Base-by-base conservation (phyloP, 2,888 invertebrate genomes). In the Gryllus longicercus region DNA sequence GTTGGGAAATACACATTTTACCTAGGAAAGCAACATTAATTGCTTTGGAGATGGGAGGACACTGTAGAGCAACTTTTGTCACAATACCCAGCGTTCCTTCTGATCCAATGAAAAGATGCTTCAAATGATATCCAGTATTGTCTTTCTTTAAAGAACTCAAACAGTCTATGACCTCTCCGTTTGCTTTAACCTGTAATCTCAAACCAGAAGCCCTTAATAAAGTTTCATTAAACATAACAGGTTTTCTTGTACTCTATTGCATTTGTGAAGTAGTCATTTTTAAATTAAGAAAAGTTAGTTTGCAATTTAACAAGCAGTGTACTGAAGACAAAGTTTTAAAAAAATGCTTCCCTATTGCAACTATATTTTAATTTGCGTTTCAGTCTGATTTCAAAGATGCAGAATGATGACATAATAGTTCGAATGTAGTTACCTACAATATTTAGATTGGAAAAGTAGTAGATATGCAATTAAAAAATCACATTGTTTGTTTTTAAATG, bases 51-150 rank as follows among this genome's bases (percentile, higher is more conserved):
- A 92, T 89, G 0, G 94, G 91, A 1, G 98, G 96, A 87, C 98
- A 98, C 80, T 96, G 92, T 82, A 99, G 92, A 3, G 96, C 93
- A 10, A 97, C 93, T 88, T 95, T 95, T 0, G 99, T 99, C 11
- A 99, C 93, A 10, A 99, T 87, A 18, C 99, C 99, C 79, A 99
- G 88, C 0, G 98, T 97, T 77, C 99, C 99, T 88, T 99, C 99
- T 0, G 98, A 96, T 18, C 99, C 99, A 84, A 99, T 96, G 86
- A 99, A 98, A 82, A 99, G 87, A 87, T 99, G 98, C 86, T 98
- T 98, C 84, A 99, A 88, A 86, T 99, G 98, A 86, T 97, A 97
- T 0, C 99, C 99, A 0, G 99, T 98, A 87, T 99, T 99, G 87
- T 99, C 98, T 87, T 99, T 99, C 86, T 96, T 94, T 84, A 98